Evolutionary conservation across 1,140 invertebrate species (phyloP), one percentile per base, ranked within the genome.

Genomic region (Bombyx mandarina): DNA sequence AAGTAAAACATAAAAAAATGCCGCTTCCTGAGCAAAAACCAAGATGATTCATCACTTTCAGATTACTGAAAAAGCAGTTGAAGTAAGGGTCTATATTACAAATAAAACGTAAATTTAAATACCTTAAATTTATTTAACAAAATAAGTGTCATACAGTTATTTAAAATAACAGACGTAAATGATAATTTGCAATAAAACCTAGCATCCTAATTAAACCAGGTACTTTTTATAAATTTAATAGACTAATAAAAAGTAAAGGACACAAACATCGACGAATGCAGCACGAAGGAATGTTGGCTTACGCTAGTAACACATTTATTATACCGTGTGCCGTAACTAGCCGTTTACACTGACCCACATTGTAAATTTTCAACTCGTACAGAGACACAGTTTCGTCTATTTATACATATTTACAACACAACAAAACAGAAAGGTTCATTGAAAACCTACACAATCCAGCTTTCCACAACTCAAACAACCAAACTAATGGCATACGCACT

Each of bases 121-220:
- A 87, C 75, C 78, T 87, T 82, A 80, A 85, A 85, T 87, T 87
- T 87, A 87, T 85, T 81, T 82, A 85, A 85, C 82, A 87, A 87
- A 87, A 85, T 85, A 87, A 75, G 26, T 85, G 82, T 87, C 82
- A 85, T 86, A 86, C 79, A 80, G 84, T 87, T 82, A 85, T 87
- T 87, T 75, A 82, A 85, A 85, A 84, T 82, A 87, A 87, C 84
- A 84, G 77, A 87, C 80, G 67, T 86, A 87, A 86, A 83, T 79
- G 79, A 83, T 84, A 84, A 86, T 82, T 84, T 81, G 67, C 66
- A 78, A 79, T 87, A 87, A 76, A 87, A 77, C 83, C 83, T 87
- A 85, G 82, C 80, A 85, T 79, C 73, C 78, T 86, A 86, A 83
- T 78, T 85, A 85, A 85, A 86, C 80, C 83, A 86, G 83, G 83